Evolutionary conservation across 2,797 vertebrate species (phyloP).

Genomic region (Anniella stebbinsi): DNA sequence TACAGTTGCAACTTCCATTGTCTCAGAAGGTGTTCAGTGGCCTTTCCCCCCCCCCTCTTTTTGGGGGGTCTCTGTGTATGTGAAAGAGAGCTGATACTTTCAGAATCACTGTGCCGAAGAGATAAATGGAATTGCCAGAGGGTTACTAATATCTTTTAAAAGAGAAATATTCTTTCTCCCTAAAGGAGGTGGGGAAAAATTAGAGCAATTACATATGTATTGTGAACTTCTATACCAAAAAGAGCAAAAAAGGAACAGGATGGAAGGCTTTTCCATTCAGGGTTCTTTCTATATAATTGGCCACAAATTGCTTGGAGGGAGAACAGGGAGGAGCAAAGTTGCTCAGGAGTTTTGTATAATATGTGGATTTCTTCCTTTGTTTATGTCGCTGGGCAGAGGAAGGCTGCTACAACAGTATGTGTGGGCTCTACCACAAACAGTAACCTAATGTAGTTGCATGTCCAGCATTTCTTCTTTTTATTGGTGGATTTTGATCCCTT

Average conservation of each 20-base stretch:
- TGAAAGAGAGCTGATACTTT: slow-evolving; percentile 35
- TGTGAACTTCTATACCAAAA: slow-evolving; percentile 65
- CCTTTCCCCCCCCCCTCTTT: too few relatives aligned
- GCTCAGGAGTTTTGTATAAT: slow-evolving; percentile 26
- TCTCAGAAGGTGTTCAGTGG: slow-evolving; percentile 43
- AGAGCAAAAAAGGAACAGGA: slow-evolving; percentile 54
- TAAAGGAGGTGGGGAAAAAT: slow-evolving; percentile 69
- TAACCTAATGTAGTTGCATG: background rate
- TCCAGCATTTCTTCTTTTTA: background rate
- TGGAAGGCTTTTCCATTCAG: slow-evolving; percentile 30
- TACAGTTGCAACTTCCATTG: accelerated
- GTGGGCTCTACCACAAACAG: background rate
- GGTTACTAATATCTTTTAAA: slow-evolving; percentile 76
- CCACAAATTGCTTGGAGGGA: slow-evolving; percentile 57
- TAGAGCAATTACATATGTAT: slow-evolving; percentile 77
- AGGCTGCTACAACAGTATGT: background rate
- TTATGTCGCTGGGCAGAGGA: background rate
- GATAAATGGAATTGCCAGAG: slow-evolving; percentile 78
- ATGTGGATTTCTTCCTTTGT: slow-evolving; percentile 1
- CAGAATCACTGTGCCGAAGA: slow-evolving; percentile 62
- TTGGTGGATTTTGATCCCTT: slow-evolving; percentile 38
- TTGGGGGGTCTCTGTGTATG: slow-evolving; percentile 25
- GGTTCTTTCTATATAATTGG: slow-evolving; percentile 46
- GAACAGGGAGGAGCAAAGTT: background rate
- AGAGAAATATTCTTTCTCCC: slow-evolving; percentile 72